Conservation (phyloP, 1,140 invertebrate genomes). For the Charaxes varanes region DNA sequence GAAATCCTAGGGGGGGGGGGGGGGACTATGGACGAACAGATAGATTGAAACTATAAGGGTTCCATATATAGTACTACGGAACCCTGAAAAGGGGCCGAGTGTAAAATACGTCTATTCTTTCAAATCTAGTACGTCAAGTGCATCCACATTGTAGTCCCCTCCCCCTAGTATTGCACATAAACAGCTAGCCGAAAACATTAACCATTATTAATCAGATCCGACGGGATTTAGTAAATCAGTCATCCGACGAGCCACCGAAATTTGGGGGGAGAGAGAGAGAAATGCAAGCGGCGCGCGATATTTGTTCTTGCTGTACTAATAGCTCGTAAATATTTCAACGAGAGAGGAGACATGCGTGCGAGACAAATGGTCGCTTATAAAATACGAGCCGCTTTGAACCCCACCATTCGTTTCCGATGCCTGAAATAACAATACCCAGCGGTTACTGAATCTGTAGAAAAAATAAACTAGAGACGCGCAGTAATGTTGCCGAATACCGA, state of each 20-base stretch:
- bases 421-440: slow-evolving; percentile 68
- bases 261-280: slow-evolving; percentile 29
- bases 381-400: slow-evolving; percentile 55
- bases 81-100: no score
- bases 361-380: slow-evolving; percentile 65
- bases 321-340: slow-evolving; percentile 70
- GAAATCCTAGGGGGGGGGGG: no score
- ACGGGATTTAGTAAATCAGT: slow-evolving; percentile 43
- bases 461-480: no score
- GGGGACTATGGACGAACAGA: no score
- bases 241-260: slow-evolving; percentile 40
- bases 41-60: no score
- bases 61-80: no score
- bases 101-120: no score
- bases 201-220: slow-evolving; percentile 18
- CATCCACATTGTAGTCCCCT: no score
- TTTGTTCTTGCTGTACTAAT: slow-evolving; percentile 64
- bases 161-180: slow-evolving; percentile 13
- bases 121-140: no score
- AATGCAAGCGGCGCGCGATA: slow-evolving; percentile 31
- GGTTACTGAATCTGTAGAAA: no score
- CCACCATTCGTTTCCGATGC: slow-evolving; percentile 55
- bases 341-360: slow-evolving; percentile 45
- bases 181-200: slow-evolving; percentile 14
- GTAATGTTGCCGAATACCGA: no score